Conservation (phyloP, 2,888 invertebrate species). For the Sarcophaga rosellei region DNA sequence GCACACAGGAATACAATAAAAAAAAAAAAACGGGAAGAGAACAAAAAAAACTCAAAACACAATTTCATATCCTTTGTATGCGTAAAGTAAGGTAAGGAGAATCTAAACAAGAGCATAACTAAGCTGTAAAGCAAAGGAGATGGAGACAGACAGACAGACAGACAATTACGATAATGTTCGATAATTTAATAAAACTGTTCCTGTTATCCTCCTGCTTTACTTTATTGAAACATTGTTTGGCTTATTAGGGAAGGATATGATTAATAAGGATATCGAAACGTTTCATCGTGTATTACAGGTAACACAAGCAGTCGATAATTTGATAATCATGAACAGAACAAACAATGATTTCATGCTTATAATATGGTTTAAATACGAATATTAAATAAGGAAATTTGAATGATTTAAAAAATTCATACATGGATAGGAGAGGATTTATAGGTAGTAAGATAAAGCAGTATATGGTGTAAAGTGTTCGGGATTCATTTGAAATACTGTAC, state of each 20-base stretch:
- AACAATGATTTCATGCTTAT: too few relatives aligned
- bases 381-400: too few relatives aligned
- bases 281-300: background rate
- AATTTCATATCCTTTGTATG: too few relatives aligned
- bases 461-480: too few relatives aligned
- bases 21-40: background rate
- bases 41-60: background rate
- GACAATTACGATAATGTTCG: background rate
- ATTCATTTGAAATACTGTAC: too few relatives aligned
- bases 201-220: background rate
- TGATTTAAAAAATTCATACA: too few relatives aligned
- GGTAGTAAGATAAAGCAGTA: too few relatives aligned
- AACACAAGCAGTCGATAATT: background rate
- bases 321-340: background rate
- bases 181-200: conserved; percentile 18
- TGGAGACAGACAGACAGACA: conserved; percentile 26
- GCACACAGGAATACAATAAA: background rate
- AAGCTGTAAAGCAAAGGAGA: background rate
- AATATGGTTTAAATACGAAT: too few relatives aligned
- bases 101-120: background rate
- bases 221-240: background rate
- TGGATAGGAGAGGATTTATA: too few relatives aligned
- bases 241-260: background rate
- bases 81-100: background rate
- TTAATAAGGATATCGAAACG: background rate